Base-by-base conservation (phyloP, 2,797 vertebrate species). In the Alosa sapidissima region DNA sequence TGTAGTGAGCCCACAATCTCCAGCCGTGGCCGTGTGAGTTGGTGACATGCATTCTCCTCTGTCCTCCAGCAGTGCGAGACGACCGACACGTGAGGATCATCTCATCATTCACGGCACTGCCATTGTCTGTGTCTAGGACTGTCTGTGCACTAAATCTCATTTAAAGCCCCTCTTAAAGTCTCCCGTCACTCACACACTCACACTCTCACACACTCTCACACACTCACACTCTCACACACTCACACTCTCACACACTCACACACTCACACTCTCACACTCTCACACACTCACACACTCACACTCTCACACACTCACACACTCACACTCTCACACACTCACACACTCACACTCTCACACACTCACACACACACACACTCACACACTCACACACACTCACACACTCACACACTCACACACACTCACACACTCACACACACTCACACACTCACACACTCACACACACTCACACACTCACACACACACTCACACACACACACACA, bases 131-230 rank as follows among this genome's bases (percentile, higher is more conserved):
- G 2, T 45, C 6, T 41, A 45, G 6, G 41, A 41, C 33, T 13
- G 41, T 45, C 72, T 78, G 36, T 6, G 41, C 72, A 78, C 36
- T 78, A 78, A 78, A 78, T 78, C 72, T 78, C 5, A 78, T 78
- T 78, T 62, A 62, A 62, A 62, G 58, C n/a, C 58, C 58, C 58
- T 62, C 58, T 24, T 24, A 24, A 33, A 68, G 9, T 10, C 62
- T 0, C 10, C 62, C 10, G 1, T 11, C 28, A 60, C n/a, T 24
- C 21, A 60, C 21, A 60, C 58, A 24, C 58, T 60, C 58, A n/a
- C n/a, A n/a, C n/a, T n/a, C n/a, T n/a, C n/a, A n/a, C 58, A n/a
- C n/a, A n/a, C n/a, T n/a, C n/a, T 24, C 21, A 60, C 21, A 60
- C 58, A 24, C 58, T 60, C 58, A n/a, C n/a, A n/a, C n/a, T n/a